Base-by-base conservation (phyloP, 2,113 vertebrate species). In the Neodontobutis hainanensis region DNA sequence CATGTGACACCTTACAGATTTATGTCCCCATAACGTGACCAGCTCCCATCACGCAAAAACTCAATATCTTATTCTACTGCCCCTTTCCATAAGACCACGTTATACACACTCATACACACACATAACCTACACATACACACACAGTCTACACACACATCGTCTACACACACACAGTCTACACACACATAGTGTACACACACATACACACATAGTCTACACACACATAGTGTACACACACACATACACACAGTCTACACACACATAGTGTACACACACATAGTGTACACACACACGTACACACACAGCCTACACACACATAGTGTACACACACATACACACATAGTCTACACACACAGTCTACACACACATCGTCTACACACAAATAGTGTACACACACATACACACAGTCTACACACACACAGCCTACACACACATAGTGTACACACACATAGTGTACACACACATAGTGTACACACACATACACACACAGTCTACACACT, bases 121-220 rank as follows among this genome's bases (percentile, higher is more conserved):
- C 32, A n/a, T 34, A 45, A 5, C 10, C 2, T 4, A 45, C 10
- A 27, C 19, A 27, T 27, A 6, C 48, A 49, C n/a, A 49, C 19
- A 27, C 3, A 27, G 19, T n/a, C 15, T 38, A 11, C 42, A 15
- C 36, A 8, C 35, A 9, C 5, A n/a, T n/a, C n/a, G n/a, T n/a
- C n/a, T n/a, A n/a, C 19, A 58, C 69, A 15, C 64, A 50, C 36
- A 60, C 51, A n/a, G n/a, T n/a, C n/a, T n/a, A 44, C 43, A 16
- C 40, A 43, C 12, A 32, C 0, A 27, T 27, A 27, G 19, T 3
- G 1, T 27, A 27, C 19, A 27, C 19, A 27, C 19, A 27, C 19
- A 27, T 27, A 8, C 47, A 34, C 49, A 61, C 70, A 64, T 68
- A 70, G 49, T 70, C 75, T n/a, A 27, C 19, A 27, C 19, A 27